Evolutionary conservation across 2,888 invertebrate species (phyloP), one percentile per base, ranked within the genome.

Genomic region (Sipha maydis): DNA sequence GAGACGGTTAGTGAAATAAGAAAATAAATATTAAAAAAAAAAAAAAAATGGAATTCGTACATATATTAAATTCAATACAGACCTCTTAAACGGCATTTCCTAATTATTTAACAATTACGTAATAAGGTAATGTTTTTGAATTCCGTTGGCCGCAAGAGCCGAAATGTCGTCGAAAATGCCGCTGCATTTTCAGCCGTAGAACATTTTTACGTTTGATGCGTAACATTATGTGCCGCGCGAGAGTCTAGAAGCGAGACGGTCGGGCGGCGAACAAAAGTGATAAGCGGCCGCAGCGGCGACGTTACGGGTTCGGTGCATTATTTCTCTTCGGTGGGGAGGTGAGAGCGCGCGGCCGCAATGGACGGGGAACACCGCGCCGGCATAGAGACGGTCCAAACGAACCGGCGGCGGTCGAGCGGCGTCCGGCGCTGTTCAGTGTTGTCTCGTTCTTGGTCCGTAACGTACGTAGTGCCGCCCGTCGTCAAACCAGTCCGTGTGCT

Each of bases 381-480:
- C n/a, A 31, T 54, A 28, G 67, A 21, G 80, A 34, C 80, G 17
- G 56, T 4, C 67, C 31, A n/a, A 48, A 38, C 67, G 67, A 31
- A 31, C 17, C 79, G 79, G 19, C 54, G 61, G 14, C 56, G 82
- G 69, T 38, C n/a, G 80, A 77, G 69, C 41, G 82, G 14, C 75
- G 75, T n/a, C 56, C 54, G 25, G 56, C 84, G 69, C 48, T 69
- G n/a, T 3, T 69, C 85, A 85, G 85, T 85, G 38, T 77, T 69
- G 67, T 78, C 54, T 21, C 34, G 34, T 48, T 31, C 48, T 54
- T 8, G 11, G 41, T 9, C 8, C 9, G 41, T 1, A 9, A 0
- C 54, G 77, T 8, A 38, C 28, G 69, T 48, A 0, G 69, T 34
- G 1, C 1, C 11, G 28, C 28, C 61, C 61, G 61, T 25, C 48